Evolutionary conservation across 2,888 invertebrate species (phyloP), one percentile per base, ranked within the genome.

Genomic region (Rhodophaea formosa): DNA sequence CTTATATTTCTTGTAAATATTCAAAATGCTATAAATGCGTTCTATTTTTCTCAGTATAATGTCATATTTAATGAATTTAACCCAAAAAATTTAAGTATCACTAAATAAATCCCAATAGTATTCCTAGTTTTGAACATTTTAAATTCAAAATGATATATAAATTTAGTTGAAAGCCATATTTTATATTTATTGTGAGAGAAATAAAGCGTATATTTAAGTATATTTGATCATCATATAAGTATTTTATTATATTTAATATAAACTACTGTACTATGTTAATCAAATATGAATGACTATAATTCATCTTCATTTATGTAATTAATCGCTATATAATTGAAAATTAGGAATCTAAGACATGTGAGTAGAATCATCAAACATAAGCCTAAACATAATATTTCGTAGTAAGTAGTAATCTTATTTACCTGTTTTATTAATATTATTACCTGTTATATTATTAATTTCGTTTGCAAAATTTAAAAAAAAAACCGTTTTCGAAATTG

Each of bases 211-310:
- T 46, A 8, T 46, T 23, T 46, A 12, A 39, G 12, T 16, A 2
- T 46, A 12, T 46, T 16, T 12, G 23, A 7, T 16, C 6, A 17
- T 46, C 3, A 17, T 17, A n/a, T n/a, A n/a, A 7, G 12, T 16
- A 17, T 1, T 3, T 16, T 14, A 1, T 45, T 15, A 46, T 46
- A 46, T 17, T 23, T 16, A 44, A 46, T 46, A 46, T 23, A 10
- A 39, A 16, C 10, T 46, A 17, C 49, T 30, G 14, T 35, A 32
- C 2, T 3, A 32, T 15, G 7, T 8, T 60, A 60, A 62, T 55
- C 71, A 67, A 73, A 70, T 71, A 67, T 72, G 70, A 73, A 70
- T 74, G 66, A 61, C 67, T 72, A 67, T 51, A 51, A 57, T 44
- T 35, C 61, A 53, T 53, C 14, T 12, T 29, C 14, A 29, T 14